phyloP scores from a whole-genome alignment of 2,113 vertebrate genomes.

The Tenrec ecaudatus region DNA sequence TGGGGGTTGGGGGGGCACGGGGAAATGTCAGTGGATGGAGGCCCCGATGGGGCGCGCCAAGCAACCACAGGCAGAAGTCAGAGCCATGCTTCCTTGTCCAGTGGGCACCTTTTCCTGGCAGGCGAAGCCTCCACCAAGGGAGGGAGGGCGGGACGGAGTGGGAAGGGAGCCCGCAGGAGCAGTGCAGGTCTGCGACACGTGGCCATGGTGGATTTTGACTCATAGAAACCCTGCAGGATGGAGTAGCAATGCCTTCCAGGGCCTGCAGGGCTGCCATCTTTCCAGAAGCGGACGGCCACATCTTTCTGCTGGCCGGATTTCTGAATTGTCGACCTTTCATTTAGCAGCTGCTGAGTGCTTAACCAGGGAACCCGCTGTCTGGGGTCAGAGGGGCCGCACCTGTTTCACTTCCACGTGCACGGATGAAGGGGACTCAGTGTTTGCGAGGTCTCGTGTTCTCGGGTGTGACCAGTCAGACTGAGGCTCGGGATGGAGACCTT shows the following conservation, averaged over 20 bases:
- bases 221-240: background rate
- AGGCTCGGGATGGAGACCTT: background rate
- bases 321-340: background rate
- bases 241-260: background rate
- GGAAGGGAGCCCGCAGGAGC: background rate
- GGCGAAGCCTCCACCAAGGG: background rate
- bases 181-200: background rate
- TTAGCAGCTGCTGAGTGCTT: background rate
- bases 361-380: background rate
- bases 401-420: background rate
- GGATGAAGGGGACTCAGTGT: background rate
- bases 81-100: background rate
- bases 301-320: background rate
- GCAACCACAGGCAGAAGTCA: background rate
- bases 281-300: background rate
- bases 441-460: background rate
- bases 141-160: background rate
- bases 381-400: too few relatives aligned
- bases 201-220: background rate
- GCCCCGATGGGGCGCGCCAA: background rate
- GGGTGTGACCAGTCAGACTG: rapidly evolving
- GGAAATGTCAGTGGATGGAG: background rate
- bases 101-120: slow-evolving; percentile 6
- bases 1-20: background rate
- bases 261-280: too few relatives aligned